Conservation (phyloP, 2,888 invertebrate genomes). For the Ctena decussata region DNA sequence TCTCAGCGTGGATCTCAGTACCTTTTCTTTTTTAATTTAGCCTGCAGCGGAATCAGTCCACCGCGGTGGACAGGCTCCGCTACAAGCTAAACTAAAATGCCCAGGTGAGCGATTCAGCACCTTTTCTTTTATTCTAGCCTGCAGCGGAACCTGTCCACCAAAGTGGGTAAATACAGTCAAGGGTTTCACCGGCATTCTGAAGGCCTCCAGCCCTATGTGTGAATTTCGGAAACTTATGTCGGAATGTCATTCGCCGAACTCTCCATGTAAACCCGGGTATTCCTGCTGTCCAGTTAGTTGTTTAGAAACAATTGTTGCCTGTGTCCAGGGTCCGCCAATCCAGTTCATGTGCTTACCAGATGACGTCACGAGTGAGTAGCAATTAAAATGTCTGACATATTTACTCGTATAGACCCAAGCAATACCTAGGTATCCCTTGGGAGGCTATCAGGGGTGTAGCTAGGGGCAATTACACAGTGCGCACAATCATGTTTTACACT, state of each 20-base stretch:
- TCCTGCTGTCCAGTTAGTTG: background rate
- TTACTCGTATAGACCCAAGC: too few species aligned
- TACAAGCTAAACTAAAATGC: too few species aligned
- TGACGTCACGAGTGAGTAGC: background rate
- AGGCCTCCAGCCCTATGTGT: background rate
- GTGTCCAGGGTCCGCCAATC: background rate
- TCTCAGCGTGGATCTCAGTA: too few species aligned
- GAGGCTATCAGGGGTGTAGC: too few species aligned
- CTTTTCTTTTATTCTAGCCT: background rate
- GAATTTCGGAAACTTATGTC: background rate
- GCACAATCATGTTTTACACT: too few species aligned
- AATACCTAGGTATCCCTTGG: too few species aligned
- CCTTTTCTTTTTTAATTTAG: too few species aligned
- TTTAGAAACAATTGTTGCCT: background rate
- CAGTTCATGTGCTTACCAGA: background rate
- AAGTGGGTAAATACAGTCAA: background rate
- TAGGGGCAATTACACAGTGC: too few species aligned
- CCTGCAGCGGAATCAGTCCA: too few species aligned
- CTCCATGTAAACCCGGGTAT: background rate
- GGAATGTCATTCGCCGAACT: background rate
- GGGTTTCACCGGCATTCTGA: background rate
- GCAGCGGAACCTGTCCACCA: background rate
- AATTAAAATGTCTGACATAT: too few species aligned
- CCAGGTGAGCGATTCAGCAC: too few species aligned
- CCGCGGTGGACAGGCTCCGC: too few species aligned